Evolutionary conservation across 1,140 invertebrate genomes (phyloP), one percentile per base, ranked within the genome.

Genomic region (Geopemphigus sp.): DNA sequence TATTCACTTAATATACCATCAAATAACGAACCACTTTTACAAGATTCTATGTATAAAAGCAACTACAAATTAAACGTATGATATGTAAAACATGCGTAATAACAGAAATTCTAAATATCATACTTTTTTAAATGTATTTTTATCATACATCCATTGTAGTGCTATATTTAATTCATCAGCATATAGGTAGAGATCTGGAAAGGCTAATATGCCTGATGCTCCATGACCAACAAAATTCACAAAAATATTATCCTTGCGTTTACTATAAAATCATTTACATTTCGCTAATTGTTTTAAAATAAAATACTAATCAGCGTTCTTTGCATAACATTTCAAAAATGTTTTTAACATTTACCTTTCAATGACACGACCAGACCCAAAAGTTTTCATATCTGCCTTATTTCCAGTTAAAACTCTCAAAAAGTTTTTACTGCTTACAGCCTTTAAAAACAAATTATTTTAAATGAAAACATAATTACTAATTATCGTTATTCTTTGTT

Each of bases 11-110:
- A 84, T 29, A 90, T 82, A 50, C 86, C 84, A 61, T 89, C 84
- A 84, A 91, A 91, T 89, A 91, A 90, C 0, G 90, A 91, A 15
- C 90, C 90, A 53, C 88, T 89, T 84, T 91, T 89, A 85, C 90
- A 91, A 8, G 90, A 88, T 84, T 92, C 90, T 81, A 91, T 83
- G 84, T 91, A 92, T 64, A 91, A 85, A 15, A 90, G 87, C 85
- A 90, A 83, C 88, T 89, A 82, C 1, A 68, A 64, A 64, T 4
- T 64, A 14, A 64, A 45, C 26, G 15, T 64, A 11, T 63, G 39
- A 64, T 32, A 64, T 32, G 29, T 64, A 19, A 59, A 17, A 26
- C 14, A 59, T 59, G 12, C 10, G 11, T 29, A 32, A 26, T 24
- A 1, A 26, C 1, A 26, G 26, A 39, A 39, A 26, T 61, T 26